Evolutionary conservation across 2,888 invertebrate genomes (phyloP).

Genomic region (Tiphia femorata): DNA sequence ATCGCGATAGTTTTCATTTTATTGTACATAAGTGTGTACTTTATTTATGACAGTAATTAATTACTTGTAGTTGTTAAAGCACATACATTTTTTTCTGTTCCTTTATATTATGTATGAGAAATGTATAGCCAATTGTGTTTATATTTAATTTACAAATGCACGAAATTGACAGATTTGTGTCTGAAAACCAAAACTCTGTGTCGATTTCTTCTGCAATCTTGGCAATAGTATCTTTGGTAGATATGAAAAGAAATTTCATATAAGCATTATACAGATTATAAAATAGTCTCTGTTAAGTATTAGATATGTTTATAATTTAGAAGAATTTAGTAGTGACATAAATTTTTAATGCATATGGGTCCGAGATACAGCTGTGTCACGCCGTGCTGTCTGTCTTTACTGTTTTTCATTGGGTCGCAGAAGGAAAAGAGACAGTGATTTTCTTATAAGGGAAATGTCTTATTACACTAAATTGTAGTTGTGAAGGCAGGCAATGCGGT

Average conservation of each 20-base stretch:
- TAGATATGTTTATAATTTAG: constrained; percentile 16
- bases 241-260: constrained; percentile 3
- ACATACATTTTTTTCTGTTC: not conserved
- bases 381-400: constrained; percentile 56
- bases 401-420: constrained; percentile 52
- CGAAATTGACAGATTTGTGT: no score
- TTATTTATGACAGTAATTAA: no score
- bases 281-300: not conserved
- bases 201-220: constrained; percentile 62
- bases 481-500: constrained; percentile 44
- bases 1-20: no score
- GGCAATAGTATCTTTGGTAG: constrained; percentile 16
- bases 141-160: constrained; percentile 38
- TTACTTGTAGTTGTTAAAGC: no score
- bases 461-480: constrained; percentile 15
- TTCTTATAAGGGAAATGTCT: constrained; percentile 7
- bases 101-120: constrained; percentile 12
- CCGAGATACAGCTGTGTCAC: constrained; percentile 66
- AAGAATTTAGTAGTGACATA: constrained; percentile 15
- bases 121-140: no score
- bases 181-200: no score
- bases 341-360: constrained; percentile 62
- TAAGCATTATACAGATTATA: constrained; percentile 7
- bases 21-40: no score
- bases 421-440: constrained; percentile 59